Conservation (phyloP, 2,888 invertebrate genomes). For the Bursaphelenchus okinawaensis region DNA sequence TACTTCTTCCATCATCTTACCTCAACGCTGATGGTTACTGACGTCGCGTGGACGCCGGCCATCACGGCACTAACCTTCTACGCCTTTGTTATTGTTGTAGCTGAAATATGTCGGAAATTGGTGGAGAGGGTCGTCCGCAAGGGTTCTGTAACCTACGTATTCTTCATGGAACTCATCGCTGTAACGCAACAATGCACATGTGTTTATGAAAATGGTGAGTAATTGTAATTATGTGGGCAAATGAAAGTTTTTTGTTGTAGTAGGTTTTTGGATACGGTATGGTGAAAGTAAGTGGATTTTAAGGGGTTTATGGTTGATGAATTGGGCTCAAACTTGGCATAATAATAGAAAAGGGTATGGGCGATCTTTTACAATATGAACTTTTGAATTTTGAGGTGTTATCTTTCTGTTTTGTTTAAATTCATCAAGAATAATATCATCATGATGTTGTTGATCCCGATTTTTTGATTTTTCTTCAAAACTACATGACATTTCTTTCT, state of each 20-base stretch:
- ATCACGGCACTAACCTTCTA: conserved; percentile 25
- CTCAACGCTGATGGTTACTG: neutral
- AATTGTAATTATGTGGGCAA: no score
- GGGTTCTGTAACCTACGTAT: conserved; percentile 16
- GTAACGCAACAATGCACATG: conserved; percentile 54
- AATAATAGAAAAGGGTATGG: neutral
- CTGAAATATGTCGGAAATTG: conserved; percentile 25
- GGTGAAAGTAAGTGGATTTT: no score
- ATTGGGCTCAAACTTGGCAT: neutral
- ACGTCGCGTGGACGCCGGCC: conserved; percentile 14
- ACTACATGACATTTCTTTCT: no score
- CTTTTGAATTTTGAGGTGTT: no score
- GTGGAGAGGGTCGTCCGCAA: conserved; percentile 24
- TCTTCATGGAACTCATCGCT: conserved; percentile 34
- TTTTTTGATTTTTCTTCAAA: no score
- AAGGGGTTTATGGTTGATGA: no score
- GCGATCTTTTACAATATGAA: no score
- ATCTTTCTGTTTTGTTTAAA: no score
- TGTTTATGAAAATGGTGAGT: conserved; percentile 57
- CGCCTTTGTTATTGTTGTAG: conserved; percentile 24
- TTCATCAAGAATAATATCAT: no score
- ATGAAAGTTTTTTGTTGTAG: no score
- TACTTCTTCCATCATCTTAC: neutral
- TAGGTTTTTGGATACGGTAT: no score
- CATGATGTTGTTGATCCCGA: no score